phyloP scores from a whole-genome alignment of 2,888 invertebrate species.

The Heliconius cydno region DNA sequence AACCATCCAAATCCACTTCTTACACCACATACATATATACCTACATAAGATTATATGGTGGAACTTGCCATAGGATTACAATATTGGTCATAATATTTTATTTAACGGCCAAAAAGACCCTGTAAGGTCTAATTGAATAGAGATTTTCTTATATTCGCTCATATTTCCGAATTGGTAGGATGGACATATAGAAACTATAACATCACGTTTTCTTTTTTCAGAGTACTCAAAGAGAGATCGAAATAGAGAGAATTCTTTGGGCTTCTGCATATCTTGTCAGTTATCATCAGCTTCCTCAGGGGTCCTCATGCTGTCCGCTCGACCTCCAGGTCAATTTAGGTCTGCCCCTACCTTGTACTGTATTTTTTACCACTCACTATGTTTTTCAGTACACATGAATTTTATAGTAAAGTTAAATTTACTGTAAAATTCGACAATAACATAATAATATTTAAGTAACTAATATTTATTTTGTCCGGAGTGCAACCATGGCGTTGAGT shows the following conservation, averaged over 20 bases:
- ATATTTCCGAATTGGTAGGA: neutral
- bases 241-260: neutral
- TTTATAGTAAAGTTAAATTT: no score
- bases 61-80: neutral
- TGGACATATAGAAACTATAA: neutral
- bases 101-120: neutral
- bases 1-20: neutral
- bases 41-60: neutral
- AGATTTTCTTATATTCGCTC: neutral
- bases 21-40: neutral
- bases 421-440: no score
- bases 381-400: no score
- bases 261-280: neutral
- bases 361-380: no score
- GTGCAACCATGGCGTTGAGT: no score
- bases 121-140: neutral
- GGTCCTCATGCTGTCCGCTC: neutral
- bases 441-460: no score
- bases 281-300: neutral
- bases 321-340: no score
- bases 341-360: no score
- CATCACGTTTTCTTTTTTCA: neutral
- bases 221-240: neutral
- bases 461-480: no score
- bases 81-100: conserved; percentile 1